A percentile compares a stretch with the other conserved stretches of the same genome.
Evolutionary conservation across 2,888 invertebrate species (phyloP).

Genomic region (Acrobasis consociella): DNA sequence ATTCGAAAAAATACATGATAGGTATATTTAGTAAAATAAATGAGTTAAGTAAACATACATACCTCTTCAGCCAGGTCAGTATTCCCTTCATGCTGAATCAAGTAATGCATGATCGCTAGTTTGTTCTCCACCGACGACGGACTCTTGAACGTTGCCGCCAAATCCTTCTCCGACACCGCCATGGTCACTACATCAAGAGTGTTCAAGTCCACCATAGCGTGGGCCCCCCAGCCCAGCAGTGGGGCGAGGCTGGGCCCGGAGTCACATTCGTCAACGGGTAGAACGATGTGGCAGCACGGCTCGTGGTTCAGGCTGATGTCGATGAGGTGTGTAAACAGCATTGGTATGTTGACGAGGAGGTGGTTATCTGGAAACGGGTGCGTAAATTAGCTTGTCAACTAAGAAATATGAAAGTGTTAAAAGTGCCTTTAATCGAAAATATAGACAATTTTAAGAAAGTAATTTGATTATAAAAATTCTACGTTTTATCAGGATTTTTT

Average conservation of each 20-base stretch:
- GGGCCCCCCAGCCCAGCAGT: slow-evolving; percentile 78
- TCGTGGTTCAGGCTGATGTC: slow-evolving; percentile 93
- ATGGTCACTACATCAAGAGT: slow-evolving; percentile 88
- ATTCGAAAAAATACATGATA: no score
- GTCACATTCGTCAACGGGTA: slow-evolving; percentile 83
- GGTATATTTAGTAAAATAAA: no score
- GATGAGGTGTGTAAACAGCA: slow-evolving; percentile 91
- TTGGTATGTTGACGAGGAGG: slow-evolving; percentile 91
- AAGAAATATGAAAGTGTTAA: no score
- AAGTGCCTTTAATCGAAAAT: no score
- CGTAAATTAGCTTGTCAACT: no score
- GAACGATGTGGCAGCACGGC: slow-evolving; percentile 90
- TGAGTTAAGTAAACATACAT: no score
- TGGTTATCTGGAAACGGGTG: slow-evolving; percentile 84
- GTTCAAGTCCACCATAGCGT: slow-evolving; percentile 85
- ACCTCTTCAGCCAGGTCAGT: slow-evolving; percentile 89
- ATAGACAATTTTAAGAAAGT: no score
- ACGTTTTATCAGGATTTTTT: no score
- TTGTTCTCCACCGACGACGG: slow-evolving; percentile 87
- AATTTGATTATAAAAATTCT: no score
- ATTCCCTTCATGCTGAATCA: slow-evolving; percentile 90
- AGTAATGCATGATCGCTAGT: slow-evolving; percentile 91
- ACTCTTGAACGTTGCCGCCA: slow-evolving; percentile 87
- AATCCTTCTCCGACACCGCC: slow-evolving; percentile 84
- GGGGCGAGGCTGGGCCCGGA: slow-evolving; percentile 87